phyloP scores from a whole-genome alignment of 92 coral and sea anemone genomes.

The Epizoanthus ramosus region DNA sequence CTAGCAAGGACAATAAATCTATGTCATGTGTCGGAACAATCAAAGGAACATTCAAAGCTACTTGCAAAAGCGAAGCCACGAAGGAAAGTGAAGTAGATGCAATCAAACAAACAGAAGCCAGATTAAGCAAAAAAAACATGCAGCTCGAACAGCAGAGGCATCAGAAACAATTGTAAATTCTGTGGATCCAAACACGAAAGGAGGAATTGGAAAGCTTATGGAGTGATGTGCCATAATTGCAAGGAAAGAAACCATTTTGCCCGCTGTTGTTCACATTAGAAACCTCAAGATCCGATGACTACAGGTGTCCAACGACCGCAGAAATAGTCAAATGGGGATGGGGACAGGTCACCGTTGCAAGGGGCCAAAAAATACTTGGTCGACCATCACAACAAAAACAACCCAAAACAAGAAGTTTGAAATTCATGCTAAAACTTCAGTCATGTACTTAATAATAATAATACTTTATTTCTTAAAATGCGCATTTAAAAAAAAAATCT shows the following conservation, averaged over 20 bases:
- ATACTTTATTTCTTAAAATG: too few species aligned
- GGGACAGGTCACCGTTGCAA: too few species aligned
- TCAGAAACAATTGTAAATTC: conserved; percentile 49
- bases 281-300: too few species aligned
- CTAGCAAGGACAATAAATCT: conserved; percentile 47
- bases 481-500: too few species aligned
- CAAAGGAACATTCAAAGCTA: conserved; percentile 48
- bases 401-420: too few species aligned
- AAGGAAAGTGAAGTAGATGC: conserved; percentile 24
- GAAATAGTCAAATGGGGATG: too few species aligned
- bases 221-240: conserved; percentile 45
- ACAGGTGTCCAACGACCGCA: too few species aligned
- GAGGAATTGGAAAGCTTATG: conserved; percentile 29
- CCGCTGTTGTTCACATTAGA: conserved; percentile 53
- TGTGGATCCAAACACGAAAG: conserved; percentile 47
- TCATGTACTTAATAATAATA: too few species aligned
- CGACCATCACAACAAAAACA: too few species aligned
- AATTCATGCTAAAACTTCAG: too few species aligned
- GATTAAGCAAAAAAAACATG: neutral
- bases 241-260: conserved; percentile 51
- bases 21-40: conserved; percentile 45
- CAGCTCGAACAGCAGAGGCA: conserved; percentile 19
- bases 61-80: conserved; percentile 14
- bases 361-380: too few species aligned
- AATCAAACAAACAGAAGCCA: neutral